A percentile compares a stretch with the other conserved stretches of the same genome.
phyloP scores from a whole-genome alignment of 2,888 invertebrate genomes.

The Drosophila affinis region DNA sequence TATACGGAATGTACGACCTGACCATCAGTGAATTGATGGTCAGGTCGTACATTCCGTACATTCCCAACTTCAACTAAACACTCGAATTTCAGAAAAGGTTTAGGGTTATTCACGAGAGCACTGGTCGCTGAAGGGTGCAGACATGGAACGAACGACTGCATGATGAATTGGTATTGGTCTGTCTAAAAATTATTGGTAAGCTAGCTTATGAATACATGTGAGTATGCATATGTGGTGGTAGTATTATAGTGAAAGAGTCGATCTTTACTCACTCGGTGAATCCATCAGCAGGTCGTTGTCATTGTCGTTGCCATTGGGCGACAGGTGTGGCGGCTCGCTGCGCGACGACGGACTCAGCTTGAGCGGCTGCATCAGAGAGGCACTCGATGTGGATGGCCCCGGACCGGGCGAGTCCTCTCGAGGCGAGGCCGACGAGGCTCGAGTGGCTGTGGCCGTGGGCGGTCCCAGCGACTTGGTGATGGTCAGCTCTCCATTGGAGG shows the following conservation, averaged over 20 bases:
- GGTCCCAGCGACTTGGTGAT: constrained; percentile 91
- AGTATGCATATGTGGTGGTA: not conserved
- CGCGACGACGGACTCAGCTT: constrained; percentile 86
- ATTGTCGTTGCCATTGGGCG: constrained; percentile 87
- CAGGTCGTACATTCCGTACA: too few relatives aligned
- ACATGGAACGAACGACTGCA: not conserved
- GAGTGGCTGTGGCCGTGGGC: constrained; percentile 75
- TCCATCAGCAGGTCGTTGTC: constrained; percentile 89
- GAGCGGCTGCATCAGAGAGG: constrained; percentile 83
- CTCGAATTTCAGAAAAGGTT: constrained; percentile 32
- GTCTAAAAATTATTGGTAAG: not conserved
- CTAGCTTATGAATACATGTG: not conserved
- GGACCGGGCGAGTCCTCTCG: constrained; percentile 71
- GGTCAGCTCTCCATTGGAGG: constrained; percentile 92
- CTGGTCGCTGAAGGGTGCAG: constrained; percentile 19
- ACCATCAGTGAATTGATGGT: too few relatives aligned
- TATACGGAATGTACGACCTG: constrained; percentile 18
- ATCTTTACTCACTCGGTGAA: constrained; percentile 91
- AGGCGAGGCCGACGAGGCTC: constrained; percentile 75
- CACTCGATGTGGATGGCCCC: constrained; percentile 69
- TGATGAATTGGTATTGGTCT: not conserved
- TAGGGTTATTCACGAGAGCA: constrained; percentile 18
- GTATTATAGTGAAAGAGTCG: constrained; percentile 63
- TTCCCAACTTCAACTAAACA: not conserved
- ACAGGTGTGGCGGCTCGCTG: constrained; percentile 84